Percentiles rank a stretch among this genome's conserved stretches.
phyloP scores from a whole-genome alignment of 2,888 invertebrate species.

The Drosophila glabriapex region DNA sequence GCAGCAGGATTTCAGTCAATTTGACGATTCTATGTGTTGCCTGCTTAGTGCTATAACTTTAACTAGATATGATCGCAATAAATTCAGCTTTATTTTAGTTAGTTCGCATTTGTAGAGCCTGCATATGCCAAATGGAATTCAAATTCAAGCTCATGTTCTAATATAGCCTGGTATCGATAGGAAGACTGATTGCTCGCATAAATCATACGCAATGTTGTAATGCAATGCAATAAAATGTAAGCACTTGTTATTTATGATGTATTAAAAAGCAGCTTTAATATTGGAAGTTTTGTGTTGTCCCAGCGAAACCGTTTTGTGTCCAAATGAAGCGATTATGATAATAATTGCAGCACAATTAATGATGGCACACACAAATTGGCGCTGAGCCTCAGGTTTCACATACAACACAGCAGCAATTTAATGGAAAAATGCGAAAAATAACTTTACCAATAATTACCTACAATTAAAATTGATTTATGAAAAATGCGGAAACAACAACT shows the following conservation, averaged over 20 bases:
- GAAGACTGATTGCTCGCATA: not conserved
- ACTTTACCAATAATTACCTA: conserved; percentile 79
- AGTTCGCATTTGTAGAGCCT: not conserved
- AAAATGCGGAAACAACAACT: conserved; percentile 17
- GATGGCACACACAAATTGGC: conserved; percentile 51
- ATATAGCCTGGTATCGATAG: not conserved
- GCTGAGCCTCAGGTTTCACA: conserved; percentile 9
- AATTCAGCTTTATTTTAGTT: not conserved
- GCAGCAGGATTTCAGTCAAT: not conserved
- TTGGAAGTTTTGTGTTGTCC: not conserved
- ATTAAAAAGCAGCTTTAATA: conserved; percentile 3
- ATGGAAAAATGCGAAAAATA: conserved; percentile 19
- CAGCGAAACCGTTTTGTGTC: conserved; percentile 13
- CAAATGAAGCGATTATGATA: conserved; percentile 66
- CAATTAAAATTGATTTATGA: conserved; percentile 83
- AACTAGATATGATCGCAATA: not conserved
- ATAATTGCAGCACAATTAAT: conserved; percentile 71
- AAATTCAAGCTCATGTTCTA: not conserved
- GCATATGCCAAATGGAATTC: not conserved
- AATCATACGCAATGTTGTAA: too few species aligned
- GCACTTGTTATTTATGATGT: not conserved
- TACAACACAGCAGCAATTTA: conserved; percentile 2
- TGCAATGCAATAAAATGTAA: not conserved
- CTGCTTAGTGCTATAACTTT: not conserved
- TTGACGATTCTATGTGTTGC: not conserved